phyloP scores from a whole-genome alignment of 2,797 vertebrate species.

The Liasis olivaceus region DNA sequence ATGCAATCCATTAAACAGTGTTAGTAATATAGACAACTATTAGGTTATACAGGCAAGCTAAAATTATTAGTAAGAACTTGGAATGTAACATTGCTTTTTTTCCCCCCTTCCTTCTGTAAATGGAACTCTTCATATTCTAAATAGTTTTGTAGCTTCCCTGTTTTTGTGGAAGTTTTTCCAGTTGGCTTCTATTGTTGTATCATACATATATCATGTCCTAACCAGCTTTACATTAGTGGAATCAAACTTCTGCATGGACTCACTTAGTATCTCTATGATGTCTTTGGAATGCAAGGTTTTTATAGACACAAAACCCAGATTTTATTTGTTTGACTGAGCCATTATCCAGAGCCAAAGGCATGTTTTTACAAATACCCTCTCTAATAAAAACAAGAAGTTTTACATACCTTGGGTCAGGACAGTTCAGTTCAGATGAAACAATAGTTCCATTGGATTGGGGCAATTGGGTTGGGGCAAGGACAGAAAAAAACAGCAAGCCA shows the following conservation, averaged over 20 bases:
- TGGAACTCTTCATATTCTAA: not conserved
- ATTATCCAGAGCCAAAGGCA: constrained; percentile 41
- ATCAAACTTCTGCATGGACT: constrained; percentile 16
- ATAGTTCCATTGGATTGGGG: constrained; percentile 35
- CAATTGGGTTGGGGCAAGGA: too few relatives aligned
- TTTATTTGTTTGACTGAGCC: constrained; percentile 50
- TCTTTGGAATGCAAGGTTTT: constrained; percentile 36
- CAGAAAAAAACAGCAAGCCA: too few relatives aligned
- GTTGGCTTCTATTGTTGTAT: not conserved
- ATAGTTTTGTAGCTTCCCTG: not conserved
- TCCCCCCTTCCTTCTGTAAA: constrained; percentile 15
- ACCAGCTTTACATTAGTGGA: constrained; percentile 21
- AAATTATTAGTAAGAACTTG: not conserved
- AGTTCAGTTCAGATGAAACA: constrained; percentile 42
- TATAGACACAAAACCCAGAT: constrained; percentile 41
- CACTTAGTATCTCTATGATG: not conserved
- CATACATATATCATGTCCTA: not conserved
- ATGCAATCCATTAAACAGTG: not conserved
- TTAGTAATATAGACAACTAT: not conserved
- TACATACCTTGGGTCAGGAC: constrained; percentile 43
- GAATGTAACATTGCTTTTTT: not conserved
- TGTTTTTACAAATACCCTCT: constrained; percentile 60
- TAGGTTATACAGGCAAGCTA: not conserved
- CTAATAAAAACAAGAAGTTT: constrained; percentile 62
- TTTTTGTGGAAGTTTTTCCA: not conserved